Conservation (phyloP, 2,888 invertebrate species). For the Aphidoletes aphidimyza region DNA sequence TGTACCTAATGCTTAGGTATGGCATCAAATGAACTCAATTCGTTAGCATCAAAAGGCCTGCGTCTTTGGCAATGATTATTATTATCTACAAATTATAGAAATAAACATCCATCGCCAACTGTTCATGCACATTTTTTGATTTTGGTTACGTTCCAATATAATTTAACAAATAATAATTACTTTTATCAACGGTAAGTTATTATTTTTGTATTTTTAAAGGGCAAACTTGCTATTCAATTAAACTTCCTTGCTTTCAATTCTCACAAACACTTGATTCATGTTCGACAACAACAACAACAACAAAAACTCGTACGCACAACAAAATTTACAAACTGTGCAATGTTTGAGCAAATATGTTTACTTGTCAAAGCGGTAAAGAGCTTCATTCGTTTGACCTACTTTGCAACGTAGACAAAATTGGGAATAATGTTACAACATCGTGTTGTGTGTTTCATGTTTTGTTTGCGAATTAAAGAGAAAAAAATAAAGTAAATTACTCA, state of each 20-base stretch:
- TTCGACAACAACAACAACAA: not conserved
- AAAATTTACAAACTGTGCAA: not conserved
- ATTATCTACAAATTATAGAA: not conserved
- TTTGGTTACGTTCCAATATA: not conserved
- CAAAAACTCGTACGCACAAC: not conserved
- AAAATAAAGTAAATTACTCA: constrained; percentile 12
- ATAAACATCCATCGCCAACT: not conserved
- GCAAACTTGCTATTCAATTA: not conserved
- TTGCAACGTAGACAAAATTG: not conserved
- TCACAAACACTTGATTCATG: not conserved
- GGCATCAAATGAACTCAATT: not conserved
- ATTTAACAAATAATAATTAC: not conserved
- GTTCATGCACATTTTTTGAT: not conserved
- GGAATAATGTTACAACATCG: not conserved
- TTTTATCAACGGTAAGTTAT: not conserved
- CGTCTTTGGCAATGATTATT: not conserved
- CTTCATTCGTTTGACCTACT: not conserved
- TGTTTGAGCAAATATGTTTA: constrained; percentile 13
- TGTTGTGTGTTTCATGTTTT: not conserved
- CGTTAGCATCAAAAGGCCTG: too few relatives aligned
- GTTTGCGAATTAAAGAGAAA: not conserved
- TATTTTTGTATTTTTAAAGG: not conserved
- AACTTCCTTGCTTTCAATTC: constrained; percentile 23
- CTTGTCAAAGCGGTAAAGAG: not conserved
- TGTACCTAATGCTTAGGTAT: not conserved